These are phyloP conservation scores for Micrastur ruficollis DNA, from an alignment of 2,797 vertebrate species.

Conservation along the genomic window DNA sequence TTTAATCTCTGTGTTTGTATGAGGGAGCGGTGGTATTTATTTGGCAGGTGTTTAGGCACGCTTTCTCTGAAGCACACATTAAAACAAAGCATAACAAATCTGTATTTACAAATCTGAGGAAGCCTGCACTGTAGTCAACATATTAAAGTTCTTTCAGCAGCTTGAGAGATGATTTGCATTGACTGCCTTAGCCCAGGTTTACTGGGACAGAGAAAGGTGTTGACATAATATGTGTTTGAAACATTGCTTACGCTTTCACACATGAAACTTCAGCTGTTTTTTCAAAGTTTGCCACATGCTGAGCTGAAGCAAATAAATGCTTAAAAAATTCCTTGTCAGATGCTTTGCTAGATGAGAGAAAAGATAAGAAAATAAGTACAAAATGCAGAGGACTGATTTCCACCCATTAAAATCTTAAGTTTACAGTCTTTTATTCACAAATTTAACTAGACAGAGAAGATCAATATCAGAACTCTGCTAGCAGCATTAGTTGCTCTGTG, in stretches of 20 bases:
- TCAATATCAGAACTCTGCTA: background rate
- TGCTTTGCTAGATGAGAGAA: background rate
- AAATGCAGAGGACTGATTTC: background rate
- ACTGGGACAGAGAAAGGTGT: background rate
- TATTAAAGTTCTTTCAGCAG: slow-evolving; percentile 11
- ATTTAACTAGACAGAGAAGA: background rate
- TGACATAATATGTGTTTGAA: slow-evolving; percentile 19
- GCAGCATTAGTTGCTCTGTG: background rate
- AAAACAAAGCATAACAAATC: slow-evolving; percentile 46
- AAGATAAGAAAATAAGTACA: background rate
- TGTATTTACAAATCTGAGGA: slow-evolving; percentile 39
- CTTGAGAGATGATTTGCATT: slow-evolving; percentile 3
- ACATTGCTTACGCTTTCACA: background rate
- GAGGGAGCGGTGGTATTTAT: background rate
- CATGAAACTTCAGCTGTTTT: background rate
- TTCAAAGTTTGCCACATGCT: background rate
- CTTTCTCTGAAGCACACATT: background rate
- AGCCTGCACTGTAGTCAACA: slow-evolving; percentile 3
- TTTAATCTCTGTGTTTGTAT: background rate
- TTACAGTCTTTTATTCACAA: background rate
- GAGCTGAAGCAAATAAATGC: background rate
- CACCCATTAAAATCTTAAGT: background rate
- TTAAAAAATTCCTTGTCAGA: background rate
- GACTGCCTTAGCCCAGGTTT: background rate
- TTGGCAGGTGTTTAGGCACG: background rate